These are phyloP conservation scores for Mormyrus hasselquistii DNA, from an alignment of 2,797 vertebrate genomes.

Conservation along the genomic window DNA sequence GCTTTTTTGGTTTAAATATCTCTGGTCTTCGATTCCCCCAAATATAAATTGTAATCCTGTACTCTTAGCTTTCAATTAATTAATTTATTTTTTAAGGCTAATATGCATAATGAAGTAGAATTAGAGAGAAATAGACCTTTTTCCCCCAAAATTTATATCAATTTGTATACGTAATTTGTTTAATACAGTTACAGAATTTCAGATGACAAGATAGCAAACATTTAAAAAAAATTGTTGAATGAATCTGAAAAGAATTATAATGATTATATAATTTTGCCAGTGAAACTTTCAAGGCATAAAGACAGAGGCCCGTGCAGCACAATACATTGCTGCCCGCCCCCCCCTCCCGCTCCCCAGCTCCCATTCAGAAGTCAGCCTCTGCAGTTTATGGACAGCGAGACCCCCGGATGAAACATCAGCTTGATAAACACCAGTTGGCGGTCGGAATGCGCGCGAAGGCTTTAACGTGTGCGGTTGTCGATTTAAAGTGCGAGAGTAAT, in stretches of 20 bases:
- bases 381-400: constrained; percentile 41
- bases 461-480: constrained; percentile 45
- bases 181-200: background rate
- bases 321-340: background rate
- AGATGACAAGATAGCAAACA: background rate
- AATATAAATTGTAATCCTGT: background rate
- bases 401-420: constrained; percentile 40
- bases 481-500: constrained; percentile 49
- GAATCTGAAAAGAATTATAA: background rate
- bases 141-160: background rate
- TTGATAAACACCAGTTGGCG: constrained; percentile 54
- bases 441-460: constrained; percentile 40
- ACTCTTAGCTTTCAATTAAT: background rate
- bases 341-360: background rate
- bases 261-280: background rate
- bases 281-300: background rate
- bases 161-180: background rate
- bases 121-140: background rate
- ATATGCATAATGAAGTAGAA: background rate
- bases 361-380: constrained; percentile 23
- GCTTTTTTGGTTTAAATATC: background rate
- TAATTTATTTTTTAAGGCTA: background rate
- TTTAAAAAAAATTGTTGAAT: background rate
- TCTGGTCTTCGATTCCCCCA: background rate
- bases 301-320: background rate